Percentiles rank a stretch among this genome's conserved stretches.
These are phyloP conservation scores for Myopa testacea DNA, from an alignment of 2,888 invertebrate species.

Conservation along the genomic window DNA sequence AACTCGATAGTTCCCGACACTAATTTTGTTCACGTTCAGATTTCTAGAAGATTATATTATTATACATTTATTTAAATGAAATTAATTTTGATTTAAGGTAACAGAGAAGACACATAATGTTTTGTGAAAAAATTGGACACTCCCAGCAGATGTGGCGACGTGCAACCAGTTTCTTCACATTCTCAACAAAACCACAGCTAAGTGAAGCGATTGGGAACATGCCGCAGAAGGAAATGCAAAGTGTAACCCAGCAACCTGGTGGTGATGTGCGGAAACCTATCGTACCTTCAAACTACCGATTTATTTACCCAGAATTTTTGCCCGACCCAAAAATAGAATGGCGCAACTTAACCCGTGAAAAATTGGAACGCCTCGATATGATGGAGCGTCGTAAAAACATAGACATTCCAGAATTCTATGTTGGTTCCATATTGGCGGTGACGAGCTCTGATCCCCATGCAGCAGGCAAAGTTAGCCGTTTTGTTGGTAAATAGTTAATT, in stretches of 20 bases:
- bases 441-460: slow-evolving; percentile 88
- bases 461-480: slow-evolving; percentile 84
- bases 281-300: slow-evolving; percentile 72
- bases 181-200: slow-evolving; percentile 46
- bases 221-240: not conserved
- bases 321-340: slow-evolving; percentile 84
- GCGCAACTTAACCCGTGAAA: slow-evolving; percentile 86
- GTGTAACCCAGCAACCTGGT: slow-evolving; percentile 5
- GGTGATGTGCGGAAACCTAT: slow-evolving; percentile 54
- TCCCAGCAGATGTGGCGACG: too few species aligned
- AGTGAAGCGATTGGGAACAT: slow-evolving; percentile 39
- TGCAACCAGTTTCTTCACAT: slow-evolving; percentile 29
- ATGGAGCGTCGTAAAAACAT: slow-evolving; percentile 78
- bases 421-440: slow-evolving; percentile 91
- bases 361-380: slow-evolving; percentile 94
- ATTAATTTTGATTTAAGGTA: too few species aligned
- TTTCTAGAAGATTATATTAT: too few species aligned
- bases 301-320: slow-evolving; percentile 90
- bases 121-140: too few species aligned
- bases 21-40: too few species aligned
- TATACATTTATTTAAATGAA: too few species aligned
- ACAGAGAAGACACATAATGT: too few species aligned
- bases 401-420: slow-evolving; percentile 97
- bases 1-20: not conserved
- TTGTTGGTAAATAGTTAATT: slow-evolving; percentile 58